Percentiles rank a stretch among this genome's conserved stretches.
Conservation (phyloP, 1,140 invertebrate genomes). For the Mizuhopecten yessoensis region DNA sequence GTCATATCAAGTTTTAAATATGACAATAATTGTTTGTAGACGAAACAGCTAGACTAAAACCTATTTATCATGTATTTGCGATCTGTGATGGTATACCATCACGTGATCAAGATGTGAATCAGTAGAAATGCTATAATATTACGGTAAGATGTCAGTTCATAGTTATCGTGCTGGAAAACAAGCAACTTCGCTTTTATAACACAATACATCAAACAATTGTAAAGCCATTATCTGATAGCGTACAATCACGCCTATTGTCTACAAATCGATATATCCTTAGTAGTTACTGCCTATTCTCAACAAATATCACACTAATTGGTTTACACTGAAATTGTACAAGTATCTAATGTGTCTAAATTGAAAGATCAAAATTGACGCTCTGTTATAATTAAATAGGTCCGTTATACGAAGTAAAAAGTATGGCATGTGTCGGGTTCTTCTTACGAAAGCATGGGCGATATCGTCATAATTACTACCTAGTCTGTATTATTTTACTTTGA, state of each 20-base stretch:
- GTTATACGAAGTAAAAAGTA: too few species aligned
- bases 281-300: not conserved
- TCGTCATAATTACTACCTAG: too few species aligned
- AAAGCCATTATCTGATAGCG: constrained; percentile 1
- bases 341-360: not conserved
- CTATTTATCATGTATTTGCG: not conserved
- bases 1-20: not conserved
- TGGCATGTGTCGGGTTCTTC: too few species aligned
- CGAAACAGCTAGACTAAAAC: constrained; percentile 3
- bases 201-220: constrained; percentile 35
- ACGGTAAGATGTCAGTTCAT: not conserved
- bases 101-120: constrained; percentile 21
- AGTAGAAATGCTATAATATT: not conserved
- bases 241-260: constrained; percentile 17
- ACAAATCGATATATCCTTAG: not conserved
- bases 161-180: not conserved
- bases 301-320: not conserved
- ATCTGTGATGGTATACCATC: not conserved
- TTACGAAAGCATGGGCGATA: too few species aligned
- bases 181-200: not conserved
- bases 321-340: not conserved
- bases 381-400: too few species aligned
- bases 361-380: not conserved
- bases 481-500: too few species aligned
- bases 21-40: constrained; percentile 14